Conservation (phyloP, 1,140 invertebrate species). For the Adoxophyes honmai region DNA sequence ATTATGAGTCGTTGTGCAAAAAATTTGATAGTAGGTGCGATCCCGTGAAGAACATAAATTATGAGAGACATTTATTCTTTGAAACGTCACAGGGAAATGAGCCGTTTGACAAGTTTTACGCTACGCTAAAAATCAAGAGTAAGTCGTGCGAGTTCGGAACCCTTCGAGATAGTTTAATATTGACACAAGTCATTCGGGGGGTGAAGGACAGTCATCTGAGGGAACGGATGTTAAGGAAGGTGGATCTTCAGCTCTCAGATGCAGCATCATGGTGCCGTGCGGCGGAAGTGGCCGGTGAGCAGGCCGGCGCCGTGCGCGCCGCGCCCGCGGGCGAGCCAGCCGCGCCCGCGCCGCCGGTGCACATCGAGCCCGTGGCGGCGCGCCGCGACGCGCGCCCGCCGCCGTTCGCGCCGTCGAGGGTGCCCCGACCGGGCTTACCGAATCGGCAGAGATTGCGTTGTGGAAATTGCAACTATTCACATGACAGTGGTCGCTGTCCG, state of each 20-base stretch:
- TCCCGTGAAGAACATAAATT: constrained; percentile 21
- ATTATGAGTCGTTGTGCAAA: background rate
- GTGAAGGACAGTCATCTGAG: constrained; percentile 3
- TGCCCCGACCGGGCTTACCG: too few relatives aligned
- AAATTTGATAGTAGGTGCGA: constrained; percentile 17
- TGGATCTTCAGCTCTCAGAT: background rate
- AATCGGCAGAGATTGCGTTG: too few relatives aligned
- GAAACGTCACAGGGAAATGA: background rate
- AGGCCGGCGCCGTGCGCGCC: background rate
- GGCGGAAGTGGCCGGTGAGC: constrained; percentile 15
- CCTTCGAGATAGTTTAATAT: constrained; percentile 15
- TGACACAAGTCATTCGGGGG: constrained; percentile 17
- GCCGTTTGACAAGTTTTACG: constrained; percentile 17
- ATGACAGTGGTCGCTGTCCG: background rate
- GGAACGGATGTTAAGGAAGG: constrained; percentile 7
- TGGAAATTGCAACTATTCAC: background rate
- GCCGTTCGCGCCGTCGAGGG: background rate
- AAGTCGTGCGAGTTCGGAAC: constrained; percentile 19
- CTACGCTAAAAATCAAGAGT: constrained; percentile 17
- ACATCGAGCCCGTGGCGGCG: background rate
- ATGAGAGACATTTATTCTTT: constrained; percentile 16
- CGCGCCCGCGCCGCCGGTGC: background rate
- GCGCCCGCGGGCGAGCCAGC: background rate
- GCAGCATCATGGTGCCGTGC: constrained; percentile 13
- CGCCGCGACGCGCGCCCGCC: background rate